Evolutionary conservation across 2,888 invertebrate species (phyloP).

Genomic region (Baccha elongata): DNA sequence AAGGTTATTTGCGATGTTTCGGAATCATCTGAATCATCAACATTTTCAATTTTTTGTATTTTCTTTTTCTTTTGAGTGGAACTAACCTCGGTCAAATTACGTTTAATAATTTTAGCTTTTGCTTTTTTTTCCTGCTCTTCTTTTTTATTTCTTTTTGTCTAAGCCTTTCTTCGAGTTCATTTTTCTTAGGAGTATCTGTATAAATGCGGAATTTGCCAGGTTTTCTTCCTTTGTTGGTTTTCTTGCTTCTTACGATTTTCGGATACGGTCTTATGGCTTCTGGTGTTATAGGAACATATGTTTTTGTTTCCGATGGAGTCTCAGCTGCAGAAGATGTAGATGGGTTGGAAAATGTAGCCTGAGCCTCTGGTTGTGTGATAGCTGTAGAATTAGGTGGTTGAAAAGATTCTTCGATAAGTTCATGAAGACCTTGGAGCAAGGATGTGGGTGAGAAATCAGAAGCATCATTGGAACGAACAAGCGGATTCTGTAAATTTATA

Average conservation of each 20-base stretch:
- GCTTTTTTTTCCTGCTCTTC: conserved; percentile 42
- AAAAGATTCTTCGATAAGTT: conserved; percentile 6
- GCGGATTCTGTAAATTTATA: conserved; percentile 23
- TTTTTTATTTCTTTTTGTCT: conserved; percentile 28
- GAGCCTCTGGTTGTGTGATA: conserved; percentile 15
- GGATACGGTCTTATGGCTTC: conserved; percentile 43
- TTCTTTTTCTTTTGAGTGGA: conserved; percentile 44
- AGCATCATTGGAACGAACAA: conserved; percentile 6
- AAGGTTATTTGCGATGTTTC: conserved; percentile 39
- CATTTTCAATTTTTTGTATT: conserved; percentile 31
- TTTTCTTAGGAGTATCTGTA: conserved; percentile 5
- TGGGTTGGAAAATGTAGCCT: conserved; percentile 26
- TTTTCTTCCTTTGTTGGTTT: conserved; percentile 16
- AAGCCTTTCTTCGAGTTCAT: conserved; percentile 25
- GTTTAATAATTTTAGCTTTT: conserved; percentile 41
- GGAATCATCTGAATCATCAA: conserved; percentile 45
- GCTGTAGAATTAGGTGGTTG: conserved; percentile 19
- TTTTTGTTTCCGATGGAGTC: conserved; percentile 33
- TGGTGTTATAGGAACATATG: conserved; percentile 38
- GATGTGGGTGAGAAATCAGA: conserved; percentile 20
- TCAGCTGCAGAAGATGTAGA: conserved; percentile 31
- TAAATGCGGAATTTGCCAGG: not conserved
- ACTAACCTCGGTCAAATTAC: conserved; percentile 34
- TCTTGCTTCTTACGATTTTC: conserved; percentile 15
- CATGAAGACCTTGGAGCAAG: conserved; percentile 36